Conservation (phyloP, 2,113 vertebrate genomes). For the Ascaphus truei region DNA sequence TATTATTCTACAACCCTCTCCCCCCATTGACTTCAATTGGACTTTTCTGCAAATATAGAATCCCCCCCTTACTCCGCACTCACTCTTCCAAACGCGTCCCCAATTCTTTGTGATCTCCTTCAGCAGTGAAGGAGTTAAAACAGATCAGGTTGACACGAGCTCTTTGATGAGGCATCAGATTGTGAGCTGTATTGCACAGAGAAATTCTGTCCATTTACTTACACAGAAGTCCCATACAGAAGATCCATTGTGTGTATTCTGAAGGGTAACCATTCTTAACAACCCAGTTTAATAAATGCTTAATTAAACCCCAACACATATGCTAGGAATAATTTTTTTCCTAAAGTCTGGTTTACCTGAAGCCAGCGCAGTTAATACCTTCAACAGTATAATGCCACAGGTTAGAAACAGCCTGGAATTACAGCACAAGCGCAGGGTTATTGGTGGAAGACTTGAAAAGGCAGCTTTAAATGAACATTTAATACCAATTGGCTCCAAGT, state of each 20-base stretch:
- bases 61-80: no score
- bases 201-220: neutral
- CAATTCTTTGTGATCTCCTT: no score
- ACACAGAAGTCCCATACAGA: conserved; percentile 11
- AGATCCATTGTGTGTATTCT: conserved; percentile 13
- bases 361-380: neutral
- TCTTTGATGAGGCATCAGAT: conserved; percentile 12
- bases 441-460: neutral
- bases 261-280: conserved; percentile 20
- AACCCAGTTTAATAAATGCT: conserved; percentile 26
- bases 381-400: neutral
- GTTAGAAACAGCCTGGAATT: neutral
- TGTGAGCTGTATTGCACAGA: conserved; percentile 4
- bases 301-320: conserved; percentile 34
- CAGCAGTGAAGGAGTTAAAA: neutral
- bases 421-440: neutral
- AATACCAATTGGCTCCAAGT: neutral
- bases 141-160: neutral
- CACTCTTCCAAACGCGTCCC: no score
- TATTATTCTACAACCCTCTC: no score
- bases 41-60: no score
- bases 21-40: no score
- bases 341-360: neutral
- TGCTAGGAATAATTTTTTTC: conserved; percentile 3
- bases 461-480: neutral